Evolutionary conservation across 1,140 invertebrate species (phyloP).

Genomic region (Macrocentrus cingulum): DNA sequence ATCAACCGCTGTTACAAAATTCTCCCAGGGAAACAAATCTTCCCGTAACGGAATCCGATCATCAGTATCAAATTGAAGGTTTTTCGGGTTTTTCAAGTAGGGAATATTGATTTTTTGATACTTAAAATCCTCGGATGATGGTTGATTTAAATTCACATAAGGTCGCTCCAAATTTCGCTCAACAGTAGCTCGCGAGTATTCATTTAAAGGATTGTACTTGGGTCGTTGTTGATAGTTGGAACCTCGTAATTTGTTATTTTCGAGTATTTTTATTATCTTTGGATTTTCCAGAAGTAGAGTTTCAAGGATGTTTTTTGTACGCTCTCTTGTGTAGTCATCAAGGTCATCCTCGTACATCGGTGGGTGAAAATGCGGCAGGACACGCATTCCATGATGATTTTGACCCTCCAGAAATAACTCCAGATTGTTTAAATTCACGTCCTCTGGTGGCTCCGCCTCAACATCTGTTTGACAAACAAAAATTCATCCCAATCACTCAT

Average conservation of each 20-base stretch:
- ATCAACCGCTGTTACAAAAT: not conserved
- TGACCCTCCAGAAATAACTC: slow-evolving; percentile 38
- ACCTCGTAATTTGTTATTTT: slow-evolving; percentile 29
- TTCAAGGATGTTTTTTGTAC: slow-evolving; percentile 33
- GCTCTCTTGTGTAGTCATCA: slow-evolving; percentile 31
- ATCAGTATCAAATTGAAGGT: not conserved
- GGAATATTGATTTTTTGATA: not conserved
- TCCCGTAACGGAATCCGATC: not conserved
- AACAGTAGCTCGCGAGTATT: slow-evolving; percentile 7
- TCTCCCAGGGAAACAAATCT: not conserved
- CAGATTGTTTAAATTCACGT: slow-evolving; percentile 38
- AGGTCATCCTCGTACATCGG: slow-evolving; percentile 34
- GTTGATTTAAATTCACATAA: slow-evolving; percentile 9
- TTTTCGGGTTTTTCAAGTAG: not conserved
- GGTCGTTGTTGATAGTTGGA: slow-evolving; percentile 5
- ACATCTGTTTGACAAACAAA: slow-evolving; percentile 39
- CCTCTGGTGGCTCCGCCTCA: slow-evolving; percentile 36
- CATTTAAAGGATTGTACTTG: not conserved
- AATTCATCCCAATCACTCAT: no score
- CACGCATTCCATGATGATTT: slow-evolving; percentile 26
- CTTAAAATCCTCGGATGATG: not conserved
- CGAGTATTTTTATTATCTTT: slow-evolving; percentile 31
- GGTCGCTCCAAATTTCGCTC: not conserved
- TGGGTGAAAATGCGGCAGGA: slow-evolving; percentile 16
- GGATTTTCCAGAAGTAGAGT: slow-evolving; percentile 33